Percentiles rank a stretch among this genome's conserved stretches.
Conservation (phyloP, 92 coral and sea anemone genomes). For the Parazoanthus darwini region DNA sequence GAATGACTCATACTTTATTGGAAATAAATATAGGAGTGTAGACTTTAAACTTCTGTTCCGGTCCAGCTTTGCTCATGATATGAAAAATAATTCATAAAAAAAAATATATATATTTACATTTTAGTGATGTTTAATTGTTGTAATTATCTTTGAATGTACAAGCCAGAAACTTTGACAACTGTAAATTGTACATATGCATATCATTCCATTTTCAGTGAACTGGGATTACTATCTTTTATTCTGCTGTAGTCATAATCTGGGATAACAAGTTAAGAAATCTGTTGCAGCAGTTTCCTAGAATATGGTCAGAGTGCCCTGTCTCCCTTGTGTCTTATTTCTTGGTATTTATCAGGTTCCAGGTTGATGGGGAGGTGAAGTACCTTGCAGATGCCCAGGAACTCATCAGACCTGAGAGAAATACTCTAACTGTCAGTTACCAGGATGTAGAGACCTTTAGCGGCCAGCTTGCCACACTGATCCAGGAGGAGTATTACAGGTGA, state of each 20-base stretch:
- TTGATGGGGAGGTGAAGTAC: conserved; percentile 89
- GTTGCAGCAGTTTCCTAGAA: too few relatives aligned
- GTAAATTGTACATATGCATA: too few relatives aligned
- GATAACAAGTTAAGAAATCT: too few relatives aligned
- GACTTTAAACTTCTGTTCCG: not conserved
- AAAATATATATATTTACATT: too few relatives aligned
- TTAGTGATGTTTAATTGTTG: too few relatives aligned
- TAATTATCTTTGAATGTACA: too few relatives aligned
- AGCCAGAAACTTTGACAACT: too few relatives aligned
- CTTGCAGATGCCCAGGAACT: conserved; percentile 93
- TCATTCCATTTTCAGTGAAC: too few relatives aligned
- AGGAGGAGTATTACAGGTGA: conserved; percentile 96
- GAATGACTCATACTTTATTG: not conserved
- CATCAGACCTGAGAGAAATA: conserved; percentile 95
- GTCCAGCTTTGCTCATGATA: not conserved
- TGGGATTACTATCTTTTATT: too few relatives aligned
- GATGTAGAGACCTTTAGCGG: conserved; percentile 88
- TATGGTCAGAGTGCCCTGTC: not conserved
- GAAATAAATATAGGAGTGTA: not conserved
- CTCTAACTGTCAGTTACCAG: conserved; percentile 89
- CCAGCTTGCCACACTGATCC: conserved; percentile 83
- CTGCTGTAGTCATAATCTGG: too few relatives aligned
- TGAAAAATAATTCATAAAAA: too few relatives aligned
- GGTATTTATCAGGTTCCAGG: conserved; percentile 69
- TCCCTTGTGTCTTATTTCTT: not conserved